Evolutionary conservation across 2,113 vertebrate species (phyloP), one percentile per base, ranked within the genome.

Genomic region (Lamprotornis superbus): DNA sequence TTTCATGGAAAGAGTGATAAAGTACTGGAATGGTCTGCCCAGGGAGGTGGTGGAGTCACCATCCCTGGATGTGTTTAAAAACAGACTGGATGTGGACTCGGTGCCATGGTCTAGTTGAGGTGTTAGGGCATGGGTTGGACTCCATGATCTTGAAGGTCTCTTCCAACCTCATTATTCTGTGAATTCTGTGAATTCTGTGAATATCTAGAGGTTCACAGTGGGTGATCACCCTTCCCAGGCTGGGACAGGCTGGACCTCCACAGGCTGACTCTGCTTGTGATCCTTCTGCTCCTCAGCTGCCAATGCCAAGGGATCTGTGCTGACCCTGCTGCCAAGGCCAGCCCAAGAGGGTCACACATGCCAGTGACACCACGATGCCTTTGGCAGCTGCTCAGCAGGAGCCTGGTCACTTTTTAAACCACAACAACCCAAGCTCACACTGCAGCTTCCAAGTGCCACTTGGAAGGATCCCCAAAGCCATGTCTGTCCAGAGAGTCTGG

Each of bases 291-390:
- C 42, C n/a, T 63, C 78, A 50, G 50, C 42, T 46, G 40, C 60
- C 0, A 5, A 0, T 6, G 65, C 46, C 30, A 10, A 55, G 39
- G 16, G 10, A 35, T 27, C 70, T 3, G 37, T 11, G 21, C 27
- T 14, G 49, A 1, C 20, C 3, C 39, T 37, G 46, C 56, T 50
- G 64, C 47, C 53, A 24, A 0, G 0, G 2, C 47, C 13, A 23
- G 44, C 33, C 14, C 39, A 3, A 1, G 5, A 15, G 52, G 52
- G 78, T 68, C 46, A 42, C 24, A 27, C 1, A 0, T 3, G 23
- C 30, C 0, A 1, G 61, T 12, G 44, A 14, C 61, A 24, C 4
- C 3, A 4, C 1, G 0, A 23, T 8, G 56, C 21, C 56, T 46
- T n/a, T 15, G 25, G 28, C 84, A 56, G 63, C 28, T 0, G 10